These are phyloP conservation scores for Temnothorax unifasciatus DNA, from an alignment of 2,888 invertebrate species.

Conservation along the genomic window DNA sequence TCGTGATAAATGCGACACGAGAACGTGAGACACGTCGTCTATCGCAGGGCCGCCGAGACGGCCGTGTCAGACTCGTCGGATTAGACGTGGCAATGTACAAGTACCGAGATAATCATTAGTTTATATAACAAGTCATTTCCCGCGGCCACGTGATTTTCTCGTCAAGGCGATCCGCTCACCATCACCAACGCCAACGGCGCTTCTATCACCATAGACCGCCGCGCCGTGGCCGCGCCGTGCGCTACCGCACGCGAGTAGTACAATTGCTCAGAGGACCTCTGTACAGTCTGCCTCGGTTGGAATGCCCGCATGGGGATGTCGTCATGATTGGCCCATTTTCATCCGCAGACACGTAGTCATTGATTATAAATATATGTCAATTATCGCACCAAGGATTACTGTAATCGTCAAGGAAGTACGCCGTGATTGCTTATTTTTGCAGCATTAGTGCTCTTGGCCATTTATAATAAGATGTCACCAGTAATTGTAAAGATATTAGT, in stretches of 20 bases:
- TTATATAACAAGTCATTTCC: conserved; percentile 86
- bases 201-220: conserved; percentile 71
- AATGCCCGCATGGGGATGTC: conserved; percentile 44
- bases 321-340: conserved; percentile 40
- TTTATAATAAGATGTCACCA: background rate
- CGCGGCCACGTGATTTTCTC: conserved; percentile 84
- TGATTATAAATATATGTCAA: conserved; percentile 33
- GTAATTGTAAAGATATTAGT: background rate
- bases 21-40: conserved; percentile 22
- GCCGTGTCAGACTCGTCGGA: conserved; percentile 68
- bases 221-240: conserved; percentile 51
- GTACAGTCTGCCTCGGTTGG: conserved; percentile 42
- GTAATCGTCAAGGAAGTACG: conserved; percentile 36
- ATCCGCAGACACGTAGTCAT: conserved; percentile 1
- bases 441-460: background rate
- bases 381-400: conserved; percentile 42
- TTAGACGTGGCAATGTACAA: conserved; percentile 75
- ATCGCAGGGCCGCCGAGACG: conserved; percentile 15
- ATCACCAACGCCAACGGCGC: conserved; percentile 71
- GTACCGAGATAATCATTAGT: conserved; percentile 83
- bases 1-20: conserved; percentile 8
- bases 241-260: conserved; percentile 47
- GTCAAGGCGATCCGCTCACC: conserved; percentile 85
- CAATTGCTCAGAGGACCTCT: conserved; percentile 56
- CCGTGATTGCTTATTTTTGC: conserved; percentile 14